A percentile compares a stretch with the other conserved stretches of the same genome.
phyloP scores from a whole-genome alignment of 2,888 invertebrate species.

The Stenurella melanura region DNA sequence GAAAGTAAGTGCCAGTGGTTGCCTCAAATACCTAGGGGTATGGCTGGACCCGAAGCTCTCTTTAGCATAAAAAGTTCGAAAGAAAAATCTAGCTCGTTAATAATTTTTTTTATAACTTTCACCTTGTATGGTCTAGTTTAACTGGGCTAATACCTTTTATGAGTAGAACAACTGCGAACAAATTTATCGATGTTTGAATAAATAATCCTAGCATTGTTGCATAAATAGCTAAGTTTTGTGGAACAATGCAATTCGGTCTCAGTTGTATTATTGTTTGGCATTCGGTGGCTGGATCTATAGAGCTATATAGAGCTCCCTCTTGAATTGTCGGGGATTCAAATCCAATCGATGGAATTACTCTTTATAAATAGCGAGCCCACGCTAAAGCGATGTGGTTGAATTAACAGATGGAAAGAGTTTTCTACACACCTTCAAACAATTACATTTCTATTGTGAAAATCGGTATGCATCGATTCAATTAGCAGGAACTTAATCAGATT shows the following conservation, averaged over 20 bases:
- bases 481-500: constrained; percentile 21
- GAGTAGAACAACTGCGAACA: constrained; percentile 16
- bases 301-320: constrained; percentile 48
- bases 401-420: constrained; percentile 51
- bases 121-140: too few relatives aligned
- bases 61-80: too few relatives aligned
- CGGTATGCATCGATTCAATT: constrained; percentile 23
- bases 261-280: constrained; percentile 58
- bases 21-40: too few relatives aligned
- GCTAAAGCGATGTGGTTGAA: constrained; percentile 46
- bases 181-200: constrained; percentile 33
- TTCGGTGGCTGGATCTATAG: constrained; percentile 46
- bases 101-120: too few relatives aligned
- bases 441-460: constrained; percentile 27
- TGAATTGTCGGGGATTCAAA: constrained; percentile 58
- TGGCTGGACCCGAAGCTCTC: too few relatives aligned
- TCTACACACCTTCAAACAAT: constrained; percentile 37
- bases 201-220: constrained; percentile 49
- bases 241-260: constrained; percentile 57
- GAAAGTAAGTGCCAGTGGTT: too few relatives aligned
- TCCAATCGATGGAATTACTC: constrained; percentile 59
- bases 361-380: constrained; percentile 43
- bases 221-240: constrained; percentile 57
- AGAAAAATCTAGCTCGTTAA: too few relatives aligned
- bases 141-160: too few relatives aligned